phyloP scores from a whole-genome alignment of 1,140 invertebrate species.

The Calycopis cecrops region DNA sequence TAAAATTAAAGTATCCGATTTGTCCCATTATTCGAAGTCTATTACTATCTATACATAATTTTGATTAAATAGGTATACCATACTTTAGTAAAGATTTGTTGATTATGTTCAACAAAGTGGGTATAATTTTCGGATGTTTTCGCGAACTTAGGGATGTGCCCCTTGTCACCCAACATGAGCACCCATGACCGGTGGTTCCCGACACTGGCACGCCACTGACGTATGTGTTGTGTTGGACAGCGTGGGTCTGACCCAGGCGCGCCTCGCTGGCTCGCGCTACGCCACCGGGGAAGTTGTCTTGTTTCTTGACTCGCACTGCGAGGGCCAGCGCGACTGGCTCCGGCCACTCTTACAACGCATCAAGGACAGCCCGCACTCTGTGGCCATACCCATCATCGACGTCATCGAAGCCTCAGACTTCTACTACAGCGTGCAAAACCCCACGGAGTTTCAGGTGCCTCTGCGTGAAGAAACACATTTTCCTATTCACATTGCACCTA shows the following conservation, averaged over 20 bases:
- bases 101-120: too few relatives aligned
- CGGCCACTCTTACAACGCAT: slow-evolving; percentile 91
- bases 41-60: too few relatives aligned
- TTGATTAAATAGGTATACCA: too few relatives aligned
- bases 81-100: too few relatives aligned
- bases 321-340: slow-evolving; percentile 88
- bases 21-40: too few relatives aligned
- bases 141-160: too few relatives aligned
- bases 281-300: slow-evolving; percentile 85
- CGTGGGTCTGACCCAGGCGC: slow-evolving; percentile 55
- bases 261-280: slow-evolving; percentile 82
- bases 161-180: too few relatives aligned
- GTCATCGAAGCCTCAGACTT: slow-evolving; percentile 81
- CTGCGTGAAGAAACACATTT: not conserved
- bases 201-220: too few relatives aligned
- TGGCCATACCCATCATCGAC: slow-evolving; percentile 95
- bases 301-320: slow-evolving; percentile 97
- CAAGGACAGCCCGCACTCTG: slow-evolving; percentile 84
- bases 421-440: slow-evolving; percentile 71
- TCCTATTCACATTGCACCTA: not conserved
- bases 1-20: too few relatives aligned
- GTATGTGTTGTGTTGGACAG: slow-evolving; percentile 31
- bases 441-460: slow-evolving; percentile 86
- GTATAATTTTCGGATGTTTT: too few relatives aligned
- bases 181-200: too few relatives aligned